Evolutionary conservation across 2,888 invertebrate genomes (phyloP), one percentile per base, ranked within the genome.

Genomic region (Scotopteryx bipunctaria): DNA sequence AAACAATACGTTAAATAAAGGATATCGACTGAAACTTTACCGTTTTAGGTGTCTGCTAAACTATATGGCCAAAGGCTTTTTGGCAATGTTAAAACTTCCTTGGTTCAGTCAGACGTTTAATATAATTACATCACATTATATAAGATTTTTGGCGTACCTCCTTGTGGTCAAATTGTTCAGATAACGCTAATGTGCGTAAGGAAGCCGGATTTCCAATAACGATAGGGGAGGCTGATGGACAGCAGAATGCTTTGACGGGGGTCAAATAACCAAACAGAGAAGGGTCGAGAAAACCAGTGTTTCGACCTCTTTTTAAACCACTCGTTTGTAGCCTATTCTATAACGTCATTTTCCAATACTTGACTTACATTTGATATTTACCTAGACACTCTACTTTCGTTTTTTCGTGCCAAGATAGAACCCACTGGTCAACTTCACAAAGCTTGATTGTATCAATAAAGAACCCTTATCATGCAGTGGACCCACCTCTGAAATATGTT

Each of bases 181-280:
- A 75, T 78, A 79, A 79, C 81, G 72, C 80, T 80, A 77, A 65
- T 69, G 69, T 48, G 42, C 38, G 43, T 47, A 66, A 70, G 71
- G 67, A 67, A 69, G 67, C 65, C 65, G 75, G 77, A 81, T 81
- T 82, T 77, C 81, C 78, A 81, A 82, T 80, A 78, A 73, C 59
- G 66, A 49, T 63, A 73, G 80, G 81, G 83, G 78, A 76, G 67
- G 71, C 66, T 77, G 80, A 83, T 82, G 73, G 71, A 69, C 72
- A 67, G 57, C 68, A 72, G 69, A 73, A 81, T 74, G 73, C 77
- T 72, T 76, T 78, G 83, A 80, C 83, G 79, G 79, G 81, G 83
- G 83, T 83, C 78, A 81, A 83, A 77, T 77, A 78, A 76, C 73
- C 64, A 71, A 72, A 69, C 70, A 67, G 66, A 64, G 57, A 62